Evolutionary conservation across 2,888 invertebrate species (phyloP), one percentile per base, ranked within the genome.

Genomic region (Caenorhabditis drosophilae): DNA sequence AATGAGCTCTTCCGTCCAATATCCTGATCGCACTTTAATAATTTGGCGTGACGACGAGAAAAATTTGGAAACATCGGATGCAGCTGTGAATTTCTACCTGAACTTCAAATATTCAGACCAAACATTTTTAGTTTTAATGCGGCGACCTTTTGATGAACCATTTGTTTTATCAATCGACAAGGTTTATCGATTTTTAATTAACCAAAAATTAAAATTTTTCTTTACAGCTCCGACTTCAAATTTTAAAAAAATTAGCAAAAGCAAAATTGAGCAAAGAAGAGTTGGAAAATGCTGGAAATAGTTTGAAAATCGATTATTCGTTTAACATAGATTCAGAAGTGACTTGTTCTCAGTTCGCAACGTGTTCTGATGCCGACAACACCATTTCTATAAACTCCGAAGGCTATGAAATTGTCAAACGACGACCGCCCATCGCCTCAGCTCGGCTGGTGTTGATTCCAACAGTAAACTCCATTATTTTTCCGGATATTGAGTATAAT

Each of bases 121-220:
- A 35, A 36, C 20, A 6, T 23, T 38, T 27, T n/a, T 34, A 15
- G 36, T 58, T 16, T 47, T 38, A 6, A 52, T 44, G 15, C 45
- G 47, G 23, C 34, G 47, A 23, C 27, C 36, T 7, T 60, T 49
- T 11, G 45, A 48, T 20, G 47, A 49, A 31, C 36, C 16, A 11
- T 11, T 60, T 9, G 12, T 11, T 3, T 53, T 35, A 9, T 31
- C 44, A 15, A 15, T 59, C 12, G 20, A 38, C 1, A 59, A 59
- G 18, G 45, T 52, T 11, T 15, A 23, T 23, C 4, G 20, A 40
- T 20, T 40, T 18, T 9, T 40, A 18, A 18, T 40, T n/a, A n/a
- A n/a, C n/a, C n/a, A n/a, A n/a, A n/a, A n/a, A n/a, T n/a, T n/a
- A n/a, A n/a, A n/a, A n/a, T n/a, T n/a, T n/a, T n/a, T n/a, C n/a